Conservation (phyloP, 2,888 invertebrate genomes). For the Epiblema foenella region DNA sequence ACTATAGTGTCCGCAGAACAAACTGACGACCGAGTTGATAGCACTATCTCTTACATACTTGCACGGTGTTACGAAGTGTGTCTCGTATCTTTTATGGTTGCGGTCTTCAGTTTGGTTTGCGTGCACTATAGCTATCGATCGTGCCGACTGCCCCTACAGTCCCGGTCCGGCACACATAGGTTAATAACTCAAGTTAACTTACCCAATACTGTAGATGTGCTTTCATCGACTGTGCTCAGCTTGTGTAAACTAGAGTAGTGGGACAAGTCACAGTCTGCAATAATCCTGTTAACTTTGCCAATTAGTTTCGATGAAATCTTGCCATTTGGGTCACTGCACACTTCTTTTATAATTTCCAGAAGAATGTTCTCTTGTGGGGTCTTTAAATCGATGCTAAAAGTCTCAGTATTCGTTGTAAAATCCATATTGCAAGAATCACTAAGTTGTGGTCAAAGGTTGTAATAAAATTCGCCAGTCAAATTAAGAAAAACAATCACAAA, state of each 20-base stretch:
- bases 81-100: too few species aligned
- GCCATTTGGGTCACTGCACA: constrained; percentile 60
- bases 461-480: constrained; percentile 15
- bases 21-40: too few species aligned
- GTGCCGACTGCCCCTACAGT: too few species aligned
- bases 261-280: constrained; percentile 72
- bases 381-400: constrained; percentile 57
- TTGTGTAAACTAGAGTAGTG: constrained; percentile 75
- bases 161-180: too few species aligned
- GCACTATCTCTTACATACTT: too few species aligned
- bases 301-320: constrained; percentile 64
- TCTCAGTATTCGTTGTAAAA: constrained; percentile 64
- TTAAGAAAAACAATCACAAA: constrained; percentile 1
- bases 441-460: not conserved
- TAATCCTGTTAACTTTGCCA: constrained; percentile 72
- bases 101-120: too few species aligned
- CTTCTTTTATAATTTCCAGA: constrained; percentile 70
- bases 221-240: constrained; percentile 72
- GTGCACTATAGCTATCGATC: too few species aligned
- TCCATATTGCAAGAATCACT: constrained; percentile 59
- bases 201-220: constrained; percentile 75
- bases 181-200: constrained; percentile 45
- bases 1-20: too few species aligned
- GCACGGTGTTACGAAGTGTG: too few species aligned
- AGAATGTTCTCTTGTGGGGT: constrained; percentile 68